Conservation (phyloP, 2,888 invertebrate genomes). For the Apotomis capreana region DNA sequence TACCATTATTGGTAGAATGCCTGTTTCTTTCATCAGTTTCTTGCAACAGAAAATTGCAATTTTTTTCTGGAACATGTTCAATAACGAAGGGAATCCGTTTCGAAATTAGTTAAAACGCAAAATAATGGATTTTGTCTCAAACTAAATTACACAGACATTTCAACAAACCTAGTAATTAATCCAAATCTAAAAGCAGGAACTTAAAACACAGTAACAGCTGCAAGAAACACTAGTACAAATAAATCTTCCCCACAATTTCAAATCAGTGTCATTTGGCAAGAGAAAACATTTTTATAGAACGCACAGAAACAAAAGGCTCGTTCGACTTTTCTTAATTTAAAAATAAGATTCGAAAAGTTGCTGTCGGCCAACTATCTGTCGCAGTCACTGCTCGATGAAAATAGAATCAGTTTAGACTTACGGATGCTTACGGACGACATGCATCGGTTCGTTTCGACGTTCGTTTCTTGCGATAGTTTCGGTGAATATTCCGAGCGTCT, state of each 20-base stretch:
- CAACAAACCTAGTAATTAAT: conserved; percentile 37
- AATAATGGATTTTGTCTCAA: conserved; percentile 31
- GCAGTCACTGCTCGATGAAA: conserved; percentile 64
- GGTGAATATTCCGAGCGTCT: background rate
- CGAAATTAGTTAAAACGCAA: background rate
- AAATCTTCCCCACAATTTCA: conserved; percentile 41
- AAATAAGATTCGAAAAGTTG: conserved; percentile 75
- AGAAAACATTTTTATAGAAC: conserved; percentile 47
- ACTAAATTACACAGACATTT: conserved; percentile 20
- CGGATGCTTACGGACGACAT: conserved; percentile 62
- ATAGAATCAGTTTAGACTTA: conserved; percentile 67
- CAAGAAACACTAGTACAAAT: conserved; percentile 34
- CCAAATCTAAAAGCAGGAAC: conserved; percentile 31
- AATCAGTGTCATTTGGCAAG: conserved; percentile 51
- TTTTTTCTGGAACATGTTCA: conserved; percentile 8
- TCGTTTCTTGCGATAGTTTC: conserved; percentile 27
- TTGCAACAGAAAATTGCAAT: background rate
- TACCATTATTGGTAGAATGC: background rate
- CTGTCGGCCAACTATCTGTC: conserved; percentile 78
- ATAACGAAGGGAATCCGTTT: background rate
- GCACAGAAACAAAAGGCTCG: conserved; percentile 71
- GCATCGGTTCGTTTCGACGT: conserved; percentile 56
- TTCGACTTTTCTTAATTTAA: conserved; percentile 67
- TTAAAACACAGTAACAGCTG: conserved; percentile 45
- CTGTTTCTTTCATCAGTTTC: background rate